Evolutionary conservation across 53 echinoderm and acorn worm genomes (phyloP).

Genomic region (Mesocentrotus franciscanus): DNA sequence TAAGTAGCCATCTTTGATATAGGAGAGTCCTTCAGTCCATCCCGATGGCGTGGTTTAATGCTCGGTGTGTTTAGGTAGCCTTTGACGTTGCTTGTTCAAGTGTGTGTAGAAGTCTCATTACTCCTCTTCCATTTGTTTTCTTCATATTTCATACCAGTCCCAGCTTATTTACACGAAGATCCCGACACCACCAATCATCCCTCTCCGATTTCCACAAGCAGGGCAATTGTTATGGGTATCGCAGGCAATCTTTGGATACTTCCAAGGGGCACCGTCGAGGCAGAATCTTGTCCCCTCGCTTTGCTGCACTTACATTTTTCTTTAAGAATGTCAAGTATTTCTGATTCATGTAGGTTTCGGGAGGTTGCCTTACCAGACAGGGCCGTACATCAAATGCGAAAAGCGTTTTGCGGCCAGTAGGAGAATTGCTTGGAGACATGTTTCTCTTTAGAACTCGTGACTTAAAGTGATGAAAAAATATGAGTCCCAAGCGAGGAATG

Average conservation of each 20-base stretch:
- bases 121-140: conserved; percentile 42
- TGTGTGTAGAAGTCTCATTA: conserved; percentile 50
- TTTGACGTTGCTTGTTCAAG: conserved; percentile 51
- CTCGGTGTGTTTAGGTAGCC: conserved; percentile 44
- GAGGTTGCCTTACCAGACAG: conserved; percentile 40
- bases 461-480: neutral
- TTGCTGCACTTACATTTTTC: conserved; percentile 64
- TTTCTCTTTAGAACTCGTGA: neutral
- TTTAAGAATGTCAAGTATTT: conserved; percentile 64
- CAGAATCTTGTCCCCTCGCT: conserved; percentile 31
- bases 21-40: conserved; percentile 11
- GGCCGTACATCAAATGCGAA: neutral
- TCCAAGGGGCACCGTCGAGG: conserved; percentile 35
- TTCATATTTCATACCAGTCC: conserved; percentile 62
- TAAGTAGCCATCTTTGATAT: conserved; percentile 50
- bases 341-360: conserved; percentile 57
- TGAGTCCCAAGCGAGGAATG: neutral
- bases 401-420: neutral
- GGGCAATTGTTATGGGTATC: conserved; percentile 57
- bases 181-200: conserved; percentile 59
- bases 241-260: conserved; percentile 30
- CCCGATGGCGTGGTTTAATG: conserved; percentile 21
- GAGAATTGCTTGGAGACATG: neutral
- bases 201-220: neutral
- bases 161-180: conserved; percentile 58